These are phyloP conservation scores for Trichogramma evanescens DNA, from an alignment of 2,888 invertebrate genomes.

Conservation along the genomic window DNA sequence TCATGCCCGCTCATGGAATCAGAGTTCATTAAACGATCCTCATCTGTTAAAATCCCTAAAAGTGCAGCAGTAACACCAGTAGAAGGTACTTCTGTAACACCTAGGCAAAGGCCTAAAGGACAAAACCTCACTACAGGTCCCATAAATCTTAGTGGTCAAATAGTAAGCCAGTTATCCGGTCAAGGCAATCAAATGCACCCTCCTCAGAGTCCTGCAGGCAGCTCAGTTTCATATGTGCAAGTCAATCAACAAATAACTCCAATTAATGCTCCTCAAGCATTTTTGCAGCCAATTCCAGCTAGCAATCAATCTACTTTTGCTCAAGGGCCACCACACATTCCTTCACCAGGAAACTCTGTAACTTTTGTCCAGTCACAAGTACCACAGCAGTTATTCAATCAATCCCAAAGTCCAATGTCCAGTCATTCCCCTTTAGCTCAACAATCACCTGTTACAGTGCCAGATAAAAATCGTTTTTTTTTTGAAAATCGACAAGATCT, in stretches of 20 bases:
- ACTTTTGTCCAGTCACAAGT: slow-evolving; percentile 31
- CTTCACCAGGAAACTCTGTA: slow-evolving; percentile 36
- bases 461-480: slow-evolving; percentile 38
- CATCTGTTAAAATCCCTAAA: slow-evolving; percentile 49
- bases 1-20: slow-evolving; percentile 62
- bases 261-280: slow-evolving; percentile 32
- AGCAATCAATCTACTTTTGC: slow-evolving; percentile 29
- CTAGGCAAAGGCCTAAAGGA: slow-evolving; percentile 75
- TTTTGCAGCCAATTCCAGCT: slow-evolving; percentile 25
- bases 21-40: slow-evolving; percentile 57
- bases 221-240: slow-evolving; percentile 32
- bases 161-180: slow-evolving; percentile 44
- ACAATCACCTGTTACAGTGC: slow-evolving; percentile 43
- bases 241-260: slow-evolving; percentile 34
- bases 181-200: slow-evolving; percentile 36
- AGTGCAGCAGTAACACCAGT: slow-evolving; percentile 49
- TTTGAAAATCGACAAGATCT: slow-evolving; percentile 36
- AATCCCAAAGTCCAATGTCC: slow-evolving; percentile 39
- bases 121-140: slow-evolving; percentile 42
- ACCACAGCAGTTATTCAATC: slow-evolving; percentile 32
- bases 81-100: slow-evolving; percentile 75
- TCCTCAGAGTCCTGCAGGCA: slow-evolving; percentile 30
- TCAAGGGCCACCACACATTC: slow-evolving; percentile 35
- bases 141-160: slow-evolving; percentile 42
- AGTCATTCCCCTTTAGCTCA: slow-evolving; percentile 39